Percentiles rank a stretch among this genome's conserved stretches.
Evolutionary conservation across 35 echinoderm and acorn worm species (phyloP).

Genomic region (Lytechinus variegatus): DNA sequence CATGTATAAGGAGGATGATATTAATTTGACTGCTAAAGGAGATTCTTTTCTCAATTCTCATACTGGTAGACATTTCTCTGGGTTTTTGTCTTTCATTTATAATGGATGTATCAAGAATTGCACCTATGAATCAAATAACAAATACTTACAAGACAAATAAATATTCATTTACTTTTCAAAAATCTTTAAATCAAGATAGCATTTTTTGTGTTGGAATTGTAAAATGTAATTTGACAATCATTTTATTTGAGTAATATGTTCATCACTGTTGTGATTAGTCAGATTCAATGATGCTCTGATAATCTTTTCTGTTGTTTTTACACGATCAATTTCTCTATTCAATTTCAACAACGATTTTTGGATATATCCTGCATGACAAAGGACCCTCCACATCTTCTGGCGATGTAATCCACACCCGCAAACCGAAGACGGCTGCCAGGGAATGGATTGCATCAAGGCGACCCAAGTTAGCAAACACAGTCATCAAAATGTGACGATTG

Average conservation of each 20-base stretch:
- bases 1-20: too few species aligned
- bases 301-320: slow-evolving; percentile 14
- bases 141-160: not conserved
- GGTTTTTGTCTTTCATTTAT: too few species aligned
- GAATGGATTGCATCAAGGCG: not conserved
- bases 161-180: not conserved
- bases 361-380: not conserved
- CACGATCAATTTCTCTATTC: not conserved
- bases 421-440: not conserved
- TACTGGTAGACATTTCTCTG: too few species aligned
- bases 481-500: slow-evolving; percentile 21
- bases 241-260: not conserved
- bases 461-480: slow-evolving; percentile 42
- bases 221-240: not conserved
- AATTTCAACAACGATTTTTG: not conserved
- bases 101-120: too few species aligned
- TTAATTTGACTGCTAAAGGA: too few species aligned
- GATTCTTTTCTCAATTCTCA: too few species aligned
- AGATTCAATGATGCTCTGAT: not conserved
- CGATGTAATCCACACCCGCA: not conserved
- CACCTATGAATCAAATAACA: not conserved
- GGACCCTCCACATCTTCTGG: not conserved
- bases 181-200: not conserved
- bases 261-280: not conserved
- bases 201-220: not conserved